Base-by-base conservation (phyloP, 1,140 invertebrate species). In the Mylabris phalerata region DNA sequence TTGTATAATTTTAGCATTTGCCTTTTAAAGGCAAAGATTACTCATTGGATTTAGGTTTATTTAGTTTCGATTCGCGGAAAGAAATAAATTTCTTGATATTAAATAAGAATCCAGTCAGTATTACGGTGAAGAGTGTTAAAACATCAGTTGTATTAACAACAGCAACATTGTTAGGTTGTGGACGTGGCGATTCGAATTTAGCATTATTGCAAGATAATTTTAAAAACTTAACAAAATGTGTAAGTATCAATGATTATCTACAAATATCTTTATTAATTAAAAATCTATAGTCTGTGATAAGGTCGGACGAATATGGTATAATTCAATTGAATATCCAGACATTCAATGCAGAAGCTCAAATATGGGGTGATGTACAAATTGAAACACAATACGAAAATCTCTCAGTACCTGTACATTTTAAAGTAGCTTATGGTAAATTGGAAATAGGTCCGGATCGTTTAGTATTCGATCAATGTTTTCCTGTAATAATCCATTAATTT, bases 401-500 rank as follows among this genome's bases (percentile, higher is more conserved):
- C 9, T 79, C 75, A 2, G 75, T 86, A 26, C 79, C 82, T 1
- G 79, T 87, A 10, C 77, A 80, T 50, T 84, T 86, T 72, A 75
- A 77, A 63, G 79, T 85, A 5, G 79, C 82, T 0, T 75, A 82
- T 44, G 84, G 84, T 32, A 79, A 78, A 63, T 64, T 83, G 49
- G 74, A 78, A 55, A 78, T 86, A 42, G 77, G 81, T 24, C 78
- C 84, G 32, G 81, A 85, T 62, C 79, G 82, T 61, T 71, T 93
- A 10, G 75, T 84, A 45, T 90, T 93, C 72, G 82, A 86, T 57
- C 83, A 90, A 73, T 88, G 87, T 63, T 93, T 92, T 81, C 91
- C 91, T 39, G 88, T 90, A 79, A 82, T 50, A 57, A 50, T 25
- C 7, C 50, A 13, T n/a, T 13, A 50, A 55, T 26, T 27, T 11